Evolutionary conservation across 2,113 vertebrate species (phyloP).

Genomic region (Symphodus melops): DNA sequence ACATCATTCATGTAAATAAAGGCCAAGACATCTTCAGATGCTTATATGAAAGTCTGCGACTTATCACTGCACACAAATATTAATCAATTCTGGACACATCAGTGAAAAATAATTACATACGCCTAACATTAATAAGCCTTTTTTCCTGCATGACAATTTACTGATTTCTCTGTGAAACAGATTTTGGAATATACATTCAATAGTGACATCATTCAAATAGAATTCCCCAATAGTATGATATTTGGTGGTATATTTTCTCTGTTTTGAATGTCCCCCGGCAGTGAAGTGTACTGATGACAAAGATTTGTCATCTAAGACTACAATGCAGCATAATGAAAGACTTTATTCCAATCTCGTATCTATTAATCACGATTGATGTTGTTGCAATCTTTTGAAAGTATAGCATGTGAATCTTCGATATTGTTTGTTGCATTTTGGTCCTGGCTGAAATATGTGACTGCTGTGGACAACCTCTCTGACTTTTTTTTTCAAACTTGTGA

Average conservation of each 20-base stretch:
- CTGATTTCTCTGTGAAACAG: not conserved
- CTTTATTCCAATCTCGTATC: conserved; percentile 55
- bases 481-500: not conserved
- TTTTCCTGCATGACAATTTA: not conserved
- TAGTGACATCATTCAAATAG: conserved; percentile 4
- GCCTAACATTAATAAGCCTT: not conserved
- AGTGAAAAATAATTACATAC: conserved; percentile 15
- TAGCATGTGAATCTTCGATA: conserved; percentile 16
- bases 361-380: conserved; percentile 52
- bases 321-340: conserved; percentile 59
- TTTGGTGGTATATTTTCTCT: conserved; percentile 17
- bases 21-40: conserved; percentile 5
- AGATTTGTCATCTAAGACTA: conserved; percentile 41
- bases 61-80: conserved; percentile 2
- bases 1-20: conserved; percentile 39
- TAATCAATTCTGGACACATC: conserved; percentile 1
- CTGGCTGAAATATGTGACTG: conserved; percentile 20
- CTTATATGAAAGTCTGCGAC: conserved; percentile 6
- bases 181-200: not conserved
- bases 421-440: conserved; percentile 51
- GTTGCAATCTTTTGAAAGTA: conserved; percentile 45
- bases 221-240: not conserved
- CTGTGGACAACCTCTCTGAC: not conserved
- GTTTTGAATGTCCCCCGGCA: conserved; percentile 44
- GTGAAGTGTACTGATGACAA: conserved; percentile 50